These are phyloP conservation scores for Rhea pennata DNA, from an alignment of 2,113 vertebrate species.

Conservation along the genomic window DNA sequence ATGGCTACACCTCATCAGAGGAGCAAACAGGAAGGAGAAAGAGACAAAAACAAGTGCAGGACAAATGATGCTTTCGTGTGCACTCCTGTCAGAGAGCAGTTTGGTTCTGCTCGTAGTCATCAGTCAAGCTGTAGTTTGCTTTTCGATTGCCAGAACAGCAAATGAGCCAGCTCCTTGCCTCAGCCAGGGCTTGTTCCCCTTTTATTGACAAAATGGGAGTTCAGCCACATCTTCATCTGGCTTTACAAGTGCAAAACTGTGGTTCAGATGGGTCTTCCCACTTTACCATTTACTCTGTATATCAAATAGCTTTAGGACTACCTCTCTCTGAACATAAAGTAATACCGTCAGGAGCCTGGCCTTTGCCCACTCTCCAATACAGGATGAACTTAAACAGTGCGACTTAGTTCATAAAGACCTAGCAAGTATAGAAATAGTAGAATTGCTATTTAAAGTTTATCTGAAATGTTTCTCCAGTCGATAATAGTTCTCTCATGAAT, in stretches of 20 bases:
- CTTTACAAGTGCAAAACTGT: neutral
- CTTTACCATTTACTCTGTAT: neutral
- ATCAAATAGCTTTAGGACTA: neutral
- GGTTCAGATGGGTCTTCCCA: neutral
- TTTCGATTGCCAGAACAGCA: neutral
- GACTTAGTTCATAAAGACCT: rapidly evolving
- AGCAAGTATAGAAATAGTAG: neutral
- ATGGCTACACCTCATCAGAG: neutral
- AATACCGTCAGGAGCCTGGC: neutral
- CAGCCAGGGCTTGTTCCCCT: neutral
- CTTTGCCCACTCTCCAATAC: neutral
- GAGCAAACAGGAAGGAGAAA: neutral
- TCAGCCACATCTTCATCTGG: neutral
- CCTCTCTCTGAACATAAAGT: neutral
- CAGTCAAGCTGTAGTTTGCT: neutral
- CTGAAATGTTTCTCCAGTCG: neutral
- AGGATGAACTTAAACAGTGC: neutral
- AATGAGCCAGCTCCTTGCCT: neutral
- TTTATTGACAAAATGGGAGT: neutral
- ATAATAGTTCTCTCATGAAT: neutral
- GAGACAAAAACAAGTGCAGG: neutral
- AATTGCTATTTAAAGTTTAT: neutral
- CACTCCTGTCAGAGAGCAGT: neutral
- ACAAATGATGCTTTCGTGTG: rapidly evolving
- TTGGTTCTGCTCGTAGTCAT: neutral